Evolutionary conservation across 1,140 invertebrate species (phyloP), one percentile per base, ranked within the genome.

Genomic region (Danaus melanippus): DNA sequence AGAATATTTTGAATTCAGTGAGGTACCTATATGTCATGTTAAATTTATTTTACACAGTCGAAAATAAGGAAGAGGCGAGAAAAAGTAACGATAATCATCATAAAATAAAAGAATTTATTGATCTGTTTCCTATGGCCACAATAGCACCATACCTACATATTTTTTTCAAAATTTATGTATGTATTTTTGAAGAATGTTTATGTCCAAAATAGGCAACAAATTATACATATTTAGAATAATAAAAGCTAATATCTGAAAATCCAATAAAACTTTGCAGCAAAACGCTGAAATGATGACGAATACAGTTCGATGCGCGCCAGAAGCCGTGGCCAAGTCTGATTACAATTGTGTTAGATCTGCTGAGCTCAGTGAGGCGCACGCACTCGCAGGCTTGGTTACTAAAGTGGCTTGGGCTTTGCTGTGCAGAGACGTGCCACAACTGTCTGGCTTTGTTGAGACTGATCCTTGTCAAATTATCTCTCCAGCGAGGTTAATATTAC

Each of bases 321-420:
- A 10, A 2, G 67, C 67, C 0, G 57, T 79, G 10, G 48, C 67
- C 8, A 63, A 68, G 32, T 50, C 40, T 43, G 73, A 76, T 10
- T 69, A 69, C 10, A 50, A 42, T 12, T 79, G 74, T 59, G 43
- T 51, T 1, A 71, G 58, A 55, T 63, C 69, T 3, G 71, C 79
- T 1, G 76, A 79, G 12, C 60, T 84, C 9, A 83, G 83, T 42
- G 83, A 86, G 46, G 78, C 83, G 1, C 83, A 86, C 44, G 83
- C 83, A 0, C n/a, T 84, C 9, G 71, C 78, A 8, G 71, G 74
- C 7, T 64, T 86, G 2, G 80, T 86, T 0, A 68, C 66, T 0
- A 76, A 73, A 50, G 74, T 86, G 4, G 76, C 80, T 1, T 74
- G 76, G 51, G 80, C 77, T 0, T 60, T 86, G 9, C 42, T 83